Percentiles rank a stretch among this genome's conserved stretches.
Evolutionary conservation across 2,113 vertebrate genomes (phyloP).

Genomic region (Tauraco erythrolophus): DNA sequence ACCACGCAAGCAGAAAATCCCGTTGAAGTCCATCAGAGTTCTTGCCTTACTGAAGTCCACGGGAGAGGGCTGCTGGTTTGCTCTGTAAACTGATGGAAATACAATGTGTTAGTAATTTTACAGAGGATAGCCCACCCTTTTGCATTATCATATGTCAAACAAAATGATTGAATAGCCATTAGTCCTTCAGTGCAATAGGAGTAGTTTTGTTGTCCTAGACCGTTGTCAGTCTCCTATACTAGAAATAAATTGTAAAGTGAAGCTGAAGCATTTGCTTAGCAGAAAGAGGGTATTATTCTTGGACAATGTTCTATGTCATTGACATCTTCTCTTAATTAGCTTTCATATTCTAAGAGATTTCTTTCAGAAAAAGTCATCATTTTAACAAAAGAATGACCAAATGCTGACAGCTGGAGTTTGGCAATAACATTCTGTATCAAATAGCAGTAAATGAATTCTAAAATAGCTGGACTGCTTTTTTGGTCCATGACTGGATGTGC

Average conservation of each 20-base stretch:
- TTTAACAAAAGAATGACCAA: conserved; percentile 54
- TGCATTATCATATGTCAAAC: background rate
- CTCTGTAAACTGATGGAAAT: background rate
- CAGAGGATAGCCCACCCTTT: background rate
- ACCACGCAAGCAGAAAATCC: background rate
- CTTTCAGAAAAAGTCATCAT: background rate
- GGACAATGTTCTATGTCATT: background rate
- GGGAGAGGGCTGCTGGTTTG: background rate
- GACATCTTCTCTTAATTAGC: conserved; percentile 4
- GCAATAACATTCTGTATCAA: conserved; percentile 5
- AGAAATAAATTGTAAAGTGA: conserved; percentile 1
- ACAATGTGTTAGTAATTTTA: background rate
- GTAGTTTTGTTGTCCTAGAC: background rate
- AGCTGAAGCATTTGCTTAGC: conserved; percentile 4
- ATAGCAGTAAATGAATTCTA: conserved; percentile 34
- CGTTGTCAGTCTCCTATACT: background rate
- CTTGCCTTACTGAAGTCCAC: background rate
- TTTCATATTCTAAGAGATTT: background rate
- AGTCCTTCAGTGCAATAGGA: background rate
- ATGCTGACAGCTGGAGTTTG: conserved; percentile 27
- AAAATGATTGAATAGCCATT: background rate
- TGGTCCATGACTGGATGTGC: background rate
- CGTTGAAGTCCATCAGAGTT: background rate
- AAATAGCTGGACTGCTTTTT: conserved; percentile 49
- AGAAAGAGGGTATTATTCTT: background rate